Evolutionary conservation across 2,888 invertebrate species (phyloP).

Genomic region (Piscicola geometra): DNA sequence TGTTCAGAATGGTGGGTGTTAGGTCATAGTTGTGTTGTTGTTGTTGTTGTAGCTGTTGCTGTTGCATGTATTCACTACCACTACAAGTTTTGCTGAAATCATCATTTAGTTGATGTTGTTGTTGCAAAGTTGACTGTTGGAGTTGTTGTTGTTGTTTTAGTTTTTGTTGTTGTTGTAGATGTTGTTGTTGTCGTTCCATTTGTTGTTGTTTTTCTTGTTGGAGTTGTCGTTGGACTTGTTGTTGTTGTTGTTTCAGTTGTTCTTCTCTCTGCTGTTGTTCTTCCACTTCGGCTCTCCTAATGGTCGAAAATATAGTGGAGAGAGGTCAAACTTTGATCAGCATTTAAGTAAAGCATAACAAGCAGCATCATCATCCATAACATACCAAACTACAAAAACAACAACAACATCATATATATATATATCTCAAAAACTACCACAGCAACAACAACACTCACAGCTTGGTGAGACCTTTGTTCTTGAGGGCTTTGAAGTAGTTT

Average conservation of each 20-base stretch:
- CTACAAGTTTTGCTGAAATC: not conserved
- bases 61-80: not conserved
- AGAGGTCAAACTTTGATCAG: too few species aligned
- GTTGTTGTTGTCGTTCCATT: not conserved
- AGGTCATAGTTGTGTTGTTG: not conserved
- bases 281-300: not conserved
- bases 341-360: too few species aligned
- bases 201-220: not conserved
- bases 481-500: not conserved
- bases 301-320: too few species aligned
- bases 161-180: not conserved
- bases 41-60: not conserved
- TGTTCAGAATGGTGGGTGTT: not conserved
- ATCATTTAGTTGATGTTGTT: not conserved
- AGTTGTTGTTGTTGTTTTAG: too few species aligned
- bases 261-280: not conserved
- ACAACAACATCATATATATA: not conserved
- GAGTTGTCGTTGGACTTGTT: not conserved
- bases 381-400: not conserved
- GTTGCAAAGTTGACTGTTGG: too few species aligned
- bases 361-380: too few species aligned
- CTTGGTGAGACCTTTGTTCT: not conserved
- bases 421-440: not conserved
- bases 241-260: not conserved
- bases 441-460: not conserved